A percentile compares a stretch with the other conserved stretches of the same genome.
Conservation (phyloP, 2,113 vertebrate genomes). For the Pavo muticus region DNA sequence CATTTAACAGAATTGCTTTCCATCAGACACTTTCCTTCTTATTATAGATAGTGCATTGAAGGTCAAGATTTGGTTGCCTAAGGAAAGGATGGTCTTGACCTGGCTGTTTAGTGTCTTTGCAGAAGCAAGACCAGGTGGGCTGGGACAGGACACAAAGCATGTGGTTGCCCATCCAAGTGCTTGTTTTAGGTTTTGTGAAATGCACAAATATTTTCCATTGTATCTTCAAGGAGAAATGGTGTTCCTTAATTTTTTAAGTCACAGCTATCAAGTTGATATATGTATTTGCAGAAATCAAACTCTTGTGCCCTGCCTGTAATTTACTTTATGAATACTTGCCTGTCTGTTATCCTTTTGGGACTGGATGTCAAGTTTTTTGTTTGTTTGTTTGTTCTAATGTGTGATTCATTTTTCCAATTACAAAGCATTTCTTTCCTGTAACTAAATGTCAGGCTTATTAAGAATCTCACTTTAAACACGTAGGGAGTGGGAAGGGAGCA, state of each 20-base stretch:
- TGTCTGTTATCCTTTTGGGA: background rate
- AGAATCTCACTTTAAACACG: background rate
- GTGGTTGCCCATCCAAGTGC: accelerated
- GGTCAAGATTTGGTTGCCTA: background rate
- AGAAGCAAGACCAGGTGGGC: background rate
- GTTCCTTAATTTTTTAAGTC: background rate
- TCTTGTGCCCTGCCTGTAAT: background rate
- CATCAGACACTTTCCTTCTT: background rate
- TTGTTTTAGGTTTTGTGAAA: background rate
- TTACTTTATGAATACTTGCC: background rate
- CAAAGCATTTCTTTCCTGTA: background rate
- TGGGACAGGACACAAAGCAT: background rate
- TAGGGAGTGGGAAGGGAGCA: background rate
- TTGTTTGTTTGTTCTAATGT: background rate
- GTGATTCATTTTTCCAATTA: background rate
- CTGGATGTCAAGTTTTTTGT: background rate
- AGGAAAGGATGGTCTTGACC: background rate
- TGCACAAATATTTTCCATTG: background rate
- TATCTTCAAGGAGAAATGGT: background rate
- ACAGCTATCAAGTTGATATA: background rate
- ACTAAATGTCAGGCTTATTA: background rate
- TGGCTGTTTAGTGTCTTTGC: background rate
- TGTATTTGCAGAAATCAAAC: background rate
- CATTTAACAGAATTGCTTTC: background rate
- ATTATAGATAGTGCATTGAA: background rate